A percentile compares a stretch with the other conserved stretches of the same genome.
These are phyloP conservation scores for Eilema sororculum DNA, from an alignment of 2,888 invertebrate species.

Conservation along the genomic window DNA sequence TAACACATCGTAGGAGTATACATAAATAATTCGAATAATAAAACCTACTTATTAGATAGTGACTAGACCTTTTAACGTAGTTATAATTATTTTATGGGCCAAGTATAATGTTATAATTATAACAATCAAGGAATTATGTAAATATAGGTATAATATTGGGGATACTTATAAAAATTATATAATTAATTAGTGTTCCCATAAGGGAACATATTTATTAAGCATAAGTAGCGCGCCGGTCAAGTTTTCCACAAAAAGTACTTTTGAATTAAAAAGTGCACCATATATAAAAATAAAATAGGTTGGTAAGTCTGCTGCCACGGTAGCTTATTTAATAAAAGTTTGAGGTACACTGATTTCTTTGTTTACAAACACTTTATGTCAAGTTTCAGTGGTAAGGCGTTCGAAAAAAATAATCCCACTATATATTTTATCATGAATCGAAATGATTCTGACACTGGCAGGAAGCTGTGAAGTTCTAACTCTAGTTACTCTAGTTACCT, in stretches of 20 bases:
- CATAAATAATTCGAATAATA: constrained; percentile 32
- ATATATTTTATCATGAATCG: neutral
- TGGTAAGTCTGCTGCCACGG: too few species aligned
- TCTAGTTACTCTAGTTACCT: neutral
- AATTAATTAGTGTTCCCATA: constrained; percentile 9
- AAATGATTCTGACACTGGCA: neutral
- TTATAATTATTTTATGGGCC: neutral
- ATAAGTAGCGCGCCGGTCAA: constrained; percentile 10
- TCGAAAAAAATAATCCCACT: neutral
- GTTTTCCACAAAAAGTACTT: constrained; percentile 4
- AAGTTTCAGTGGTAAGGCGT: neutral
- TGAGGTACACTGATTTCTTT: neutral
- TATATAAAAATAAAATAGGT: neutral
- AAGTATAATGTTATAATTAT: constrained; percentile 14
- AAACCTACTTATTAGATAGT: constrained; percentile 40
- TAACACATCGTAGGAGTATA: constrained; percentile 45
- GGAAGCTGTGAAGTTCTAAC: neutral
- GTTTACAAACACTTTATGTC: neutral
- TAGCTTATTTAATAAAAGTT: neutral
- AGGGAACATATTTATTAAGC: constrained; percentile 17
- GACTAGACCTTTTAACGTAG: constrained; percentile 52
- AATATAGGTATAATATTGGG: constrained; percentile 13
- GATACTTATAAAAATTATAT: constrained; percentile 26
- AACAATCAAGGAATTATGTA: constrained; percentile 14
- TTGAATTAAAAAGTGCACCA: neutral